Evolutionary conservation across 2,888 invertebrate genomes (phyloP).

Genomic region (Drosophila yooni): DNA sequence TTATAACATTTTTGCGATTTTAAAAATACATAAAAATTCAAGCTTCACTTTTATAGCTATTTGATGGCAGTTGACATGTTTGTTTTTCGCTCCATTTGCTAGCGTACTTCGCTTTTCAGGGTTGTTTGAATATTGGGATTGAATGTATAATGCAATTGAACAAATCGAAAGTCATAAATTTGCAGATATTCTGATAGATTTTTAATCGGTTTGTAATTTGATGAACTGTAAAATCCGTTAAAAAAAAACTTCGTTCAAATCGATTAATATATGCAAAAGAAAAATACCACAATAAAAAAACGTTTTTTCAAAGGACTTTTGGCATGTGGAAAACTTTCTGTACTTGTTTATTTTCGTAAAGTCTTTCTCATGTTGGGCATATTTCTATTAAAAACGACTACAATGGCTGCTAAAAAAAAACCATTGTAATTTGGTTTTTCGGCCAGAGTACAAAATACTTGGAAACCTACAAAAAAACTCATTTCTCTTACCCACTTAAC

Average conservation of each 20-base stretch:
- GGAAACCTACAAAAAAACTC: not conserved
- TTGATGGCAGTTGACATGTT: slow-evolving; percentile 34
- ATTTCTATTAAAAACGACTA: not conserved
- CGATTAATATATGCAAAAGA: not conserved
- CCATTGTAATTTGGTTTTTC: not conserved
- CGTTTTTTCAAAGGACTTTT: not conserved
- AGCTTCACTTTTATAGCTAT: slow-evolving; percentile 19
- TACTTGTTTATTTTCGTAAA: not conserved
- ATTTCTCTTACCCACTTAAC: slow-evolving; percentile 1
- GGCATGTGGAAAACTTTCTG: not conserved
- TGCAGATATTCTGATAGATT: not conserved
- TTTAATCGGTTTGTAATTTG: not conserved
- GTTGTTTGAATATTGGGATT: not conserved
- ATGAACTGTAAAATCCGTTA: not conserved
- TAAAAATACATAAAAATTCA: slow-evolving; percentile 26
- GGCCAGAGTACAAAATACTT: not conserved
- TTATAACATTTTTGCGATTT: slow-evolving; percentile 22
- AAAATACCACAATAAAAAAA: not conserved
- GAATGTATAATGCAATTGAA: not conserved
- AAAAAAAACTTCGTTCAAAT: not conserved
- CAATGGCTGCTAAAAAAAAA: not conserved
- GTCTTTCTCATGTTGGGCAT: not conserved
- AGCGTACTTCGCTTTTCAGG: not conserved
- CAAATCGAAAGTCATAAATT: not conserved
- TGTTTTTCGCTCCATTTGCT: slow-evolving; percentile 11